Evolutionary conservation across 2,888 invertebrate species (phyloP).

Genomic region (Amblyjoppa fuscipennis): DNA sequence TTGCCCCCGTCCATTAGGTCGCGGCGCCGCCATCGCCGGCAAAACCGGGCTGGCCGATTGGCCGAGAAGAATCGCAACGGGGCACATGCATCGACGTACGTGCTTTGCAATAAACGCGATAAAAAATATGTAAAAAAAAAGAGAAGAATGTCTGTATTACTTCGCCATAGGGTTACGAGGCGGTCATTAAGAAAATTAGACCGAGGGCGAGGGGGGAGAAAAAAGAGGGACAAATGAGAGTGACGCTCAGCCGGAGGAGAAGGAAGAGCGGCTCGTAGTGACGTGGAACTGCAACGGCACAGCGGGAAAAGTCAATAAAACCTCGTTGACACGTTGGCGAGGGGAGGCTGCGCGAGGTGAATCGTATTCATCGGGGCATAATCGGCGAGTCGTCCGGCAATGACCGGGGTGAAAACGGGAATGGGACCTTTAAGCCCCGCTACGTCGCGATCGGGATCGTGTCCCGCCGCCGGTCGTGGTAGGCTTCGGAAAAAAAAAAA

Average conservation of each 20-base stretch:
- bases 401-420: conserved; percentile 14
- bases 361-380: conserved; percentile 58
- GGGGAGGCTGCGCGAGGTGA: conserved; percentile 47
- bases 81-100: background rate
- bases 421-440: background rate
- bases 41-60: background rate
- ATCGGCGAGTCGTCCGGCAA: conserved; percentile 34
- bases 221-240: background rate
- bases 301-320: conserved; percentile 56
- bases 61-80: conserved; percentile 15
- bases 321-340: conserved; percentile 55
- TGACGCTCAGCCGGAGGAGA: background rate
- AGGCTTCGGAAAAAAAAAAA: conserved; percentile 19
- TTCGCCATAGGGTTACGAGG: background rate
- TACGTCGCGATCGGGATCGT: background rate
- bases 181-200: conserved; percentile 15
- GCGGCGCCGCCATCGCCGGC: background rate
- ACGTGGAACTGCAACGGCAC: conserved; percentile 38
- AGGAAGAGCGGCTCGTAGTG: conserved; percentile 6
- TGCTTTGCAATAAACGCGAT: conserved; percentile 13
- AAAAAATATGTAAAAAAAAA: background rate
- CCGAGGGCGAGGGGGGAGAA: background rate
- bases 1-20: background rate
- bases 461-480: conserved; percentile 4
- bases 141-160: background rate